Evolutionary conservation across 2,797 vertebrate species (phyloP).

Genomic region (Carcharodon carcharias): DNA sequence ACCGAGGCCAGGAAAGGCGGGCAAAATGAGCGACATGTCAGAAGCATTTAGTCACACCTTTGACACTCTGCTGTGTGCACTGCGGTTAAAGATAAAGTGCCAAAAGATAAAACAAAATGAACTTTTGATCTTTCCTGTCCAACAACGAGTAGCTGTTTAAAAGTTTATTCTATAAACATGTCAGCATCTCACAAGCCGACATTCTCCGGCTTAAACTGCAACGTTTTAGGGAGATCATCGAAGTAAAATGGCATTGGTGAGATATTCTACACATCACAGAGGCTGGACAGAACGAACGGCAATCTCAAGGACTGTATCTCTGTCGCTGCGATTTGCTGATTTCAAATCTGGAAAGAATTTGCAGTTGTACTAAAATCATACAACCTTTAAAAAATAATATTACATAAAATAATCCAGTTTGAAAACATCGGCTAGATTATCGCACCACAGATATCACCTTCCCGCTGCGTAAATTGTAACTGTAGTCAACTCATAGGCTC

Average conservation of each 20-base stretch:
- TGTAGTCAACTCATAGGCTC: background rate
- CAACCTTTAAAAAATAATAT: background rate
- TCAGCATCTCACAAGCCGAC: background rate
- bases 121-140: background rate
- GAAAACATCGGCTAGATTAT: background rate
- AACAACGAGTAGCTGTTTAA: background rate
- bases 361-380: background rate
- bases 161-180: background rate
- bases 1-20: background rate
- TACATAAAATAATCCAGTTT: background rate
- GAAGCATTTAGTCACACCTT: slow-evolving; percentile 9
- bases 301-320: background rate
- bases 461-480: background rate
- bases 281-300: background rate
- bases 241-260: background rate
- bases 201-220: background rate
- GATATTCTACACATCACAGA: background rate
- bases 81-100: background rate
- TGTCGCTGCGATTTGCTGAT: background rate
- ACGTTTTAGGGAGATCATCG: background rate
- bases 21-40: slow-evolving; percentile 1
- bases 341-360: background rate
- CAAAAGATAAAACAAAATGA: background rate
- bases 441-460: background rate
- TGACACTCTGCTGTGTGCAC: background rate